Conservation (phyloP, 1,140 invertebrate species). For the Sarcophaga bullata region DNA sequence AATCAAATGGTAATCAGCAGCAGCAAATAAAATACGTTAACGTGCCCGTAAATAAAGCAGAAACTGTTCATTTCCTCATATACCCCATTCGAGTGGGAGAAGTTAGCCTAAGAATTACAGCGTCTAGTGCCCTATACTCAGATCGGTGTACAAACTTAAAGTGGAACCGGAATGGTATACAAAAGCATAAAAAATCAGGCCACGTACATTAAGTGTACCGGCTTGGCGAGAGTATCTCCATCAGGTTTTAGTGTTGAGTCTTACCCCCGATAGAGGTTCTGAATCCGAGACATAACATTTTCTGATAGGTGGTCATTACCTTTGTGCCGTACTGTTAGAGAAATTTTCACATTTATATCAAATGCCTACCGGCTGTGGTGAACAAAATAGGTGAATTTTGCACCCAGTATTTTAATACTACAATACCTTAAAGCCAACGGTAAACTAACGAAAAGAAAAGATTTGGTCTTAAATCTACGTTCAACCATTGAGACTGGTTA, state of each 20-base stretch:
- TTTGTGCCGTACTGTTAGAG: constrained; percentile 78
- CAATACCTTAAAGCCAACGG: constrained; percentile 81
- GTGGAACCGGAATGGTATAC: constrained; percentile 16
- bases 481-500: constrained; percentile 82
- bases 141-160: too few relatives aligned
- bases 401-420: constrained; percentile 89
- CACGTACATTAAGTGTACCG: background rate
- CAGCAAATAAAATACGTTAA: constrained; percentile 73
- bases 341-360: constrained; percentile 80
- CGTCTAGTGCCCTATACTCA: too few relatives aligned
- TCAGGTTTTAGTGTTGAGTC: background rate
- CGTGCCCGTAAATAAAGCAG: constrained; percentile 75
- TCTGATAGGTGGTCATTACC: constrained; percentile 72
- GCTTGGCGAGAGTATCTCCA: too few relatives aligned
- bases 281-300: background rate
- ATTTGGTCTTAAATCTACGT: constrained; percentile 46
- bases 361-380: constrained; percentile 92
- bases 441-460: constrained; percentile 72
- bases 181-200: background rate
- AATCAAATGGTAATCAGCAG: constrained; percentile 70
- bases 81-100: constrained; percentile 78
- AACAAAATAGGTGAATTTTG: constrained; percentile 93
- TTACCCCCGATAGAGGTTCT: background rate
- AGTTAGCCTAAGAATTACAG: constrained; percentile 73
- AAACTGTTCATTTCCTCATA: constrained; percentile 83